Evolutionary conservation across 2,797 vertebrate genomes (phyloP), one percentile per base, ranked within the genome.

Genomic region (Loriculus beryllinus): DNA sequence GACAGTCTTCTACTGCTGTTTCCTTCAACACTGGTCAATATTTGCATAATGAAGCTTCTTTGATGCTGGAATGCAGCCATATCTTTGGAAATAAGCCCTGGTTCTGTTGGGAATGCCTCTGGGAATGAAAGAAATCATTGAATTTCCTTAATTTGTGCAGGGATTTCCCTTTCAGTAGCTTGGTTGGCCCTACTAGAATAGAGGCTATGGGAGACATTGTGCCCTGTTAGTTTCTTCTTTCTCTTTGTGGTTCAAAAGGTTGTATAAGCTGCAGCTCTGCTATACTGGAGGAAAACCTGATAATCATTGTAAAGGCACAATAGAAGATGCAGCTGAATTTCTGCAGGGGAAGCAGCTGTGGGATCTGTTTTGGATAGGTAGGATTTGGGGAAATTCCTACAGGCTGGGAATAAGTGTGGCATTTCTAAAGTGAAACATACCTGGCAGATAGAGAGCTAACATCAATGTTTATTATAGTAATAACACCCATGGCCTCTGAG

Each of bases 11-110:
- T 92, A 52, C 59, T 87, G 78, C 62, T 54, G 13, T 87, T 96
- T 93, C 89, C 91, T 89, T 85, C 91, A 90, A 87, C 29, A 17
- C 25, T 35, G 62, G 54, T 92, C 90, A 95, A 69, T 89, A 95
- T 96, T 95, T 94, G 59, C 81, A 87, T 82, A 90, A 86, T 63
- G 56, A 95, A 80, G 28, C 52, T 63, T 76, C 69, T 80, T 67
- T 87, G 57, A 51, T 74, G 64, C 40, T 86, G 82, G 79, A 95
- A 77, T 31, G n/a, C 43, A 82, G 88, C 62, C 60, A 47, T 39
- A n/a, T 33, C 69, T 96, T 90, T 96, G 93, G 85, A 96, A 88
- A 59, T 8, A 52, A 92, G 82, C 93, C 84, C 90, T 90, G 49
- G 29, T 47, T 86, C 64, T 91, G 59, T 69, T 7, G 7, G 67